phyloP scores from a whole-genome alignment of 1,140 invertebrate species.

The Holotrichia oblita region DNA sequence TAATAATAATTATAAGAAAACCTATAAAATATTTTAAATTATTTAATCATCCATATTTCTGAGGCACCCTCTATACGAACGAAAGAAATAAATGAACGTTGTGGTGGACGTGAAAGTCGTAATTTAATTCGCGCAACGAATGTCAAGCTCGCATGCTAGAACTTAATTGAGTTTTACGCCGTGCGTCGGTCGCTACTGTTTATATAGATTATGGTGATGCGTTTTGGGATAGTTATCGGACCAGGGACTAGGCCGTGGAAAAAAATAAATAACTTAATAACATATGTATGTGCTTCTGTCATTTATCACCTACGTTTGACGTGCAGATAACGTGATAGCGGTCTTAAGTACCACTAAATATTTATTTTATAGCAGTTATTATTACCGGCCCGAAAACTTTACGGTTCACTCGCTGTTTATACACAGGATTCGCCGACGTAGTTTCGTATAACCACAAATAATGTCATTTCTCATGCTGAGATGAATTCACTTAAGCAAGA shows the following conservation, averaged over 20 bases:
- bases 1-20: no score
- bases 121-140: slow-evolving; percentile 20
- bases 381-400: not conserved
- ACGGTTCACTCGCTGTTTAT: not conserved
- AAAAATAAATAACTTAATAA: slow-evolving; percentile 25
- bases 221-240: slow-evolving; percentile 18
- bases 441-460: no score
- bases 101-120: not conserved
- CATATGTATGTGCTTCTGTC: slow-evolving; percentile 16
- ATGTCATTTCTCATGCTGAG: no score
- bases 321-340: not conserved
- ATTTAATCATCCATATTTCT: not conserved
- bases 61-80: not conserved
- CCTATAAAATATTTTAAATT: not conserved
- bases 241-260: not conserved
- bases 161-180: slow-evolving; percentile 30
- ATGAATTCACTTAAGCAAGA: no score
- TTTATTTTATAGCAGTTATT: not conserved
- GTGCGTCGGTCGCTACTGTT: not conserved
- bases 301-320: slow-evolving; percentile 17
- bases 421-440: not conserved
- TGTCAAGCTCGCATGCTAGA: not conserved
- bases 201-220: slow-evolving; percentile 25
- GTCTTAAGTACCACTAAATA: slow-evolving; percentile 6
- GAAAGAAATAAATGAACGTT: slow-evolving; percentile 20